Base-by-base conservation (phyloP, 2,888 invertebrate species). In the Troilus luridus region DNA sequence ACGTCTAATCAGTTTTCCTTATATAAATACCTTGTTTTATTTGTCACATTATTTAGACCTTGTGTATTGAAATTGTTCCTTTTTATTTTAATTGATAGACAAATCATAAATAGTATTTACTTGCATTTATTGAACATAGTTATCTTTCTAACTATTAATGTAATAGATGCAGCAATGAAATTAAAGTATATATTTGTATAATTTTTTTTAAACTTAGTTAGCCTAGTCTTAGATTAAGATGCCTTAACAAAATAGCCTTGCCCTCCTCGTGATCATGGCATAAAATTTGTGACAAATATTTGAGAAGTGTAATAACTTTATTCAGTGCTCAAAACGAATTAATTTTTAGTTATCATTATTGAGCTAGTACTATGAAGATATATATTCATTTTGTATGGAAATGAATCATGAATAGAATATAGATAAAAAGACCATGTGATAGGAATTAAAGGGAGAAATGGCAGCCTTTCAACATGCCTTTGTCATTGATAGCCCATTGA, bases 141-240 rank as follows among this genome's bases (percentile, higher is more conserved):
- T 67, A 24, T 3, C 19, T 60, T 88, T 88, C n/a, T 88, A 62
- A 41, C 14, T 41, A 10, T 41, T 17, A 77, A 19, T 17, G 64
- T 64, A 24, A 67, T 67, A 67, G 41, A 41, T 41, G 27, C 72
- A 41, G 41, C 72, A 41, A 77, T 77, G 72, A 77, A 77, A 77
- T 77, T 27, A 41, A 77, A 41, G 41, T 41, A 77, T 77, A 7
- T 77, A 59, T 88, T 56, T 88, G 14, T 27, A 19, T 62, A 62
- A 17, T 88, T 7, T 58, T 58, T 59, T 27, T 59, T 64, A 41
- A 64, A 24, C 41, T 89, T 89, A 64, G 64, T 67, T 67, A 89
- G 89, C 89, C 89, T 89, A 89, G 89, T 89, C 89, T 27, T 89
- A 89, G 89, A 62, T 89, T 89, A 89, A 89, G 89, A 89, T 89